These are phyloP conservation scores for Lepidocyrtoides sp. DNA, from an alignment of 2,888 invertebrate genomes.

Conservation along the genomic window DNA sequence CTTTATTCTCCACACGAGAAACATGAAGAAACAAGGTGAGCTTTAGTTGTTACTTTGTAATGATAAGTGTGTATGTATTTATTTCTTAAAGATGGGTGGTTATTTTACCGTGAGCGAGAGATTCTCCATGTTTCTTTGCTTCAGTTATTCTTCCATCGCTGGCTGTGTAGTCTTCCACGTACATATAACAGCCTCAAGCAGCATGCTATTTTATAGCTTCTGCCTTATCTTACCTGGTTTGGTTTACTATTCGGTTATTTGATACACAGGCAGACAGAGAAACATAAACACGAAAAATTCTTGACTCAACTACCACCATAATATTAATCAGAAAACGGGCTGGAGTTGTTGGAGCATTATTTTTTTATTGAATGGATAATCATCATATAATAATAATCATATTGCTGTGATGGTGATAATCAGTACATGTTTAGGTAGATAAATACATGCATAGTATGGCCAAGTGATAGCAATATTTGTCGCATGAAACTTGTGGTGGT, in stretches of 20 bases:
- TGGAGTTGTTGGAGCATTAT: background rate
- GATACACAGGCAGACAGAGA: background rate
- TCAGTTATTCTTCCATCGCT: background rate
- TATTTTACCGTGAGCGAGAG: background rate
- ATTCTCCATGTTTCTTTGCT: slow-evolving; percentile 32
- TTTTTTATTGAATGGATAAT: slow-evolving; percentile 2
- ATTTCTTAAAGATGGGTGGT: slow-evolving; percentile 31
- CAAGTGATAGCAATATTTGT: no score
- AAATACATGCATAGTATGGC: no score
- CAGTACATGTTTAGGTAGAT: background rate
- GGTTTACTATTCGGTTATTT: slow-evolving; percentile 40
- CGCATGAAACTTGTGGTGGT: background rate
- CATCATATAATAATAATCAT: background rate
- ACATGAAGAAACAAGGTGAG: slow-evolving; percentile 16
- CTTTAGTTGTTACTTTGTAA: background rate
- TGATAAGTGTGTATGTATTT: background rate
- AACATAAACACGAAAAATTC: background rate
- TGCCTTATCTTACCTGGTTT: background rate
- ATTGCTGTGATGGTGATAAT: background rate
- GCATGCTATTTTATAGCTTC: slow-evolving; percentile 33
- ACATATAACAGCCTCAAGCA: slow-evolving; percentile 69
- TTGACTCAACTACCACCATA: background rate
- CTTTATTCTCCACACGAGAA: background rate
- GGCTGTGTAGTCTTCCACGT: no score
- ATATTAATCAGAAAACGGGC: background rate